Evolutionary conservation across 2,797 vertebrate genomes (phyloP).

Genomic region (Borostomias antarcticus): DNA sequence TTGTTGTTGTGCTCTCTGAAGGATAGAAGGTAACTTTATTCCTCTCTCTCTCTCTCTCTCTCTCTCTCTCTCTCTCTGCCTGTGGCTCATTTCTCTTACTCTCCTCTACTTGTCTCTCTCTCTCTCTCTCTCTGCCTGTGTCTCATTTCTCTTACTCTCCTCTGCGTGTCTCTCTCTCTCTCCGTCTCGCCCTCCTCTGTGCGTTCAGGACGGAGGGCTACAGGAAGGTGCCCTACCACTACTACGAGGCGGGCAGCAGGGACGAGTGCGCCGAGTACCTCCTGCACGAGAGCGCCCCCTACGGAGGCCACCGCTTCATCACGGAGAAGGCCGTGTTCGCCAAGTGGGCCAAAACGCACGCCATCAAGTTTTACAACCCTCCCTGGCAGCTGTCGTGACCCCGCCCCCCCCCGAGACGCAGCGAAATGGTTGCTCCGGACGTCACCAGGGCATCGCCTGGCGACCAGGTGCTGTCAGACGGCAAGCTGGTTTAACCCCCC

Average conservation of each 20-base stretch:
- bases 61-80: background rate
- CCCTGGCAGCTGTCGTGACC: conserved; percentile 91
- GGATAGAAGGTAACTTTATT: background rate
- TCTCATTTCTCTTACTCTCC: too few species aligned
- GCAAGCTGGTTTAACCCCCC: conserved; percentile 8
- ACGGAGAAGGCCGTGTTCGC: conserved; percentile 96
- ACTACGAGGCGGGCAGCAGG: conserved; percentile 90
- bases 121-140: background rate
- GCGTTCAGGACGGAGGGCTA: conserved; percentile 83
- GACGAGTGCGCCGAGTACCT: conserved; percentile 94
- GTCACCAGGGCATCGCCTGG: background rate
- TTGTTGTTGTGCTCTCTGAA: conserved; percentile 29
- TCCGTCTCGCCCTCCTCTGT: background rate
- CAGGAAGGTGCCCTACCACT: conserved; percentile 95
- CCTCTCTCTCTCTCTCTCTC: background rate
- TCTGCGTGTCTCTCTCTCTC: background rate
- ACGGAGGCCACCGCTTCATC: conserved; percentile 96
- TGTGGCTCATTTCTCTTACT: too few species aligned
- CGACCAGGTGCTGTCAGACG: conserved; percentile 3
- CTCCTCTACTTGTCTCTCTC: background rate
- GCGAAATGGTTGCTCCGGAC: too few species aligned
- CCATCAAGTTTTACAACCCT: conserved; percentile 94
- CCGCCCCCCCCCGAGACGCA: background rate
- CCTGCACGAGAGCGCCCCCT: conserved; percentile 93
- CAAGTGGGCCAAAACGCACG: conserved; percentile 92